Percentiles rank a stretch among this genome's conserved stretches.
phyloP scores from a whole-genome alignment of 2,797 vertebrate species.

The Amblyraja radiata region DNA sequence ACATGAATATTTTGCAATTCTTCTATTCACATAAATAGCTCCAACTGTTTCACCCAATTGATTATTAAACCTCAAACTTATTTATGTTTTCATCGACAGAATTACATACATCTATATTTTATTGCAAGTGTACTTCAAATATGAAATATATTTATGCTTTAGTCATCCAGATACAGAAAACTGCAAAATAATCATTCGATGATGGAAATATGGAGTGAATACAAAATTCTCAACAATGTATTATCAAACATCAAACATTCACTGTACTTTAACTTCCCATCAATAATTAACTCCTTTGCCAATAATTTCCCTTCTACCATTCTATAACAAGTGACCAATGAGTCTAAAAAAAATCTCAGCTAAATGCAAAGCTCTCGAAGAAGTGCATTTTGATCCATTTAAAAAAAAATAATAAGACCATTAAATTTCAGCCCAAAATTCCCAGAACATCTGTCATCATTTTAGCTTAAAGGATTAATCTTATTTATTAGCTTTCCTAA shows the following conservation, averaged over 20 bases:
- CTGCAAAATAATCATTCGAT: not conserved
- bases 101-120: not conserved
- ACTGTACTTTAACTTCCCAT: not conserved
- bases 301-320: not conserved
- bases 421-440: not conserved
- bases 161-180: not conserved
- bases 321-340: not conserved
- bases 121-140: not conserved
- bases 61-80: not conserved
- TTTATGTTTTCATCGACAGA: not conserved
- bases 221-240: not conserved
- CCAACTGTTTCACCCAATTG: not conserved
- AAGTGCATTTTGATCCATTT: no score
- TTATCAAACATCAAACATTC: not conserved
- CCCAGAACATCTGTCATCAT: not conserved
- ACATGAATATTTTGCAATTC: not conserved
- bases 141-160: not conserved
- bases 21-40: not conserved
- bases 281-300: not conserved
- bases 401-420: no score
- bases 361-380: no score
- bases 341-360: no score
- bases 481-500: not conserved
- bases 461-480: not conserved
- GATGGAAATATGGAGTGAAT: not conserved